Percentiles rank a stretch among this genome's conserved stretches.
phyloP scores from a whole-genome alignment of 2,797 vertebrate species.

The Argya squamiceps region DNA sequence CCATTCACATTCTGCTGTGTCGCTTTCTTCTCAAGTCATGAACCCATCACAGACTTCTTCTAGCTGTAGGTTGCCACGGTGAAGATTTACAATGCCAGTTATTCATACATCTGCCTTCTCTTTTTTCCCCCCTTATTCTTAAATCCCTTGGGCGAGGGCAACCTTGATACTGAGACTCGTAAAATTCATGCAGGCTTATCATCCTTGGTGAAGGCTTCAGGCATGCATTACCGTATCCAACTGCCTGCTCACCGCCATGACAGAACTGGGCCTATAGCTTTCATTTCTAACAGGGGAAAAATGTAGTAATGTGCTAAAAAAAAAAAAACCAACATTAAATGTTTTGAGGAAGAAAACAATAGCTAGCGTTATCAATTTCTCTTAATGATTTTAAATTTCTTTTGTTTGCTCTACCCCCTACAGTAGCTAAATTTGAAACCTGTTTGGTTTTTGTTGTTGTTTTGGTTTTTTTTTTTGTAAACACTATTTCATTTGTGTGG shows the following conservation, averaged over 20 bases:
- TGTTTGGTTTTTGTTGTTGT: background rate
- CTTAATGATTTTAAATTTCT: conserved; percentile 56
- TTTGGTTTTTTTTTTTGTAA: conserved; percentile 7
- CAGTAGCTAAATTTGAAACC: conserved; percentile 18
- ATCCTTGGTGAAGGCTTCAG: conserved; percentile 86
- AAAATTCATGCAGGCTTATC: conserved; percentile 90
- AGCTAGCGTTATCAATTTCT: background rate
- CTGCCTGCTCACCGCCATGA: conserved; percentile 78
- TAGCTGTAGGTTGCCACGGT: conserved; percentile 90
- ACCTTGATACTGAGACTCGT: conserved; percentile 89
- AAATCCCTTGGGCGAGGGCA: conserved; percentile 87
- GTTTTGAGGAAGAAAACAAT: background rate
- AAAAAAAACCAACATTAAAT: background rate
- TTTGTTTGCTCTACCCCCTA: conserved; percentile 28
- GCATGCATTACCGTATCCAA: conserved; percentile 77
- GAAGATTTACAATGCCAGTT: conserved; percentile 93
- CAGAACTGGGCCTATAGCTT: conserved; percentile 79
- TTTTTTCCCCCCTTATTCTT: conserved; percentile 79
- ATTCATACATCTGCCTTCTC: conserved; percentile 88
- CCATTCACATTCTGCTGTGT: conserved; percentile 85
- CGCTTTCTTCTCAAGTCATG: conserved; percentile 87
- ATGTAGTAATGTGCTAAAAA: conserved; percentile 57
- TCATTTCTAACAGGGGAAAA: conserved; percentile 58
- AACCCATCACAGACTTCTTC: conserved; percentile 88
- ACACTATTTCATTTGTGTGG: conserved; percentile 5